phyloP scores from a whole-genome alignment of 2,888 invertebrate species.

The Glaucopsyche alexis region DNA sequence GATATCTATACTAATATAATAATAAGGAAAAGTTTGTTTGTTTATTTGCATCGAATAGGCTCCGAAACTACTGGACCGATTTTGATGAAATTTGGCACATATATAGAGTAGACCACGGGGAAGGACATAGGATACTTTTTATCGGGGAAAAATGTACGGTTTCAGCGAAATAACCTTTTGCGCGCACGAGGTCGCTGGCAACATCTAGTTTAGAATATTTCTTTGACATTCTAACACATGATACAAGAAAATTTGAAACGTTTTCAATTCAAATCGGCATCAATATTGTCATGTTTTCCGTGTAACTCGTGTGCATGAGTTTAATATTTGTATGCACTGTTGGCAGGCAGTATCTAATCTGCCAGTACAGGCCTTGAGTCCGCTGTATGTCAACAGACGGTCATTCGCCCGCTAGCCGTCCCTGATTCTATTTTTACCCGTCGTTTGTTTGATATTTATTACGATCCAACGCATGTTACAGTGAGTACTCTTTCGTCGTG shows the following conservation, averaged over 20 bases:
- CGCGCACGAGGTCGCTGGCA: no score
- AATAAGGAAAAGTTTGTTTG: no score
- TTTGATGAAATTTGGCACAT: no score
- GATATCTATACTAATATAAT: no score
- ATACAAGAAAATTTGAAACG: neutral
- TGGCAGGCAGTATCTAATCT: constrained; percentile 73
- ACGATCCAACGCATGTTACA: constrained; percentile 48
- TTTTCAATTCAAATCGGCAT: neutral
- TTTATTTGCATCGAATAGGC: no score
- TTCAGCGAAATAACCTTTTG: no score
- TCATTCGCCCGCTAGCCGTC: constrained; percentile 67
- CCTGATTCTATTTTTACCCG: constrained; percentile 69
- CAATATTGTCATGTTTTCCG: constrained; percentile 4
- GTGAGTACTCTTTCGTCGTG: constrained; percentile 49
- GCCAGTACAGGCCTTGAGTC: constrained; percentile 75
- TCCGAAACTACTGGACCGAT: no score
- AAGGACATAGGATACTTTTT: no score
- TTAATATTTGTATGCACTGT: constrained; percentile 59
- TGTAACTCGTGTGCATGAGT: constrained; percentile 50
- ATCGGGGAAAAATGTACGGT: no score
- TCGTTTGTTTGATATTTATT: constrained; percentile 72
- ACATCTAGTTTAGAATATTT: neutral
- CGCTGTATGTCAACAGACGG: constrained; percentile 76
- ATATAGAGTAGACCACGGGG: no score
- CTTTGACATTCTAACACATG: neutral